Evolutionary conservation across 2,797 vertebrate genomes (phyloP).

Genomic region (Acanthurus tractus): DNA sequence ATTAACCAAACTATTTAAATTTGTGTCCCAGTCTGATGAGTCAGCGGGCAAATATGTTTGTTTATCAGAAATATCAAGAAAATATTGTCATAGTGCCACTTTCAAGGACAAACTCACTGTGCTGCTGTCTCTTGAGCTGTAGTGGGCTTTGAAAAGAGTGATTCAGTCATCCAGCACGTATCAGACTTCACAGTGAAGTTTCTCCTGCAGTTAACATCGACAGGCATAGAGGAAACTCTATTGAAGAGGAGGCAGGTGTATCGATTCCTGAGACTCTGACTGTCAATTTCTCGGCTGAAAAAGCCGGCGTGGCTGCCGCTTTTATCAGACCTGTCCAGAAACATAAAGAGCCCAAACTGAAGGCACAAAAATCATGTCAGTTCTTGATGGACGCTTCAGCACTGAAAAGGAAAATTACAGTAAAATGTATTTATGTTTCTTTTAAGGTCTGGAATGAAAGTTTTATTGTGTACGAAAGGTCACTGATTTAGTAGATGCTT

Average conservation of each 20-base stretch:
- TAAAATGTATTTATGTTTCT: neutral
- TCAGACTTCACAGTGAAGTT: neutral
- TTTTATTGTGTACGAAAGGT: neutral
- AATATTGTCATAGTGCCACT: neutral
- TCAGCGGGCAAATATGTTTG: neutral
- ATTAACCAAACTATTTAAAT: neutral
- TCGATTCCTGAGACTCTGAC: neutral
- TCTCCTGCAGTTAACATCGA: neutral
- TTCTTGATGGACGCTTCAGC: neutral
- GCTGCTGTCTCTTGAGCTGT: neutral
- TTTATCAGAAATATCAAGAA: neutral
- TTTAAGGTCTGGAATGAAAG: neutral
- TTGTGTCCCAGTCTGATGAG: neutral
- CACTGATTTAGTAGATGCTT: neutral
- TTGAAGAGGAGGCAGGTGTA: neutral
- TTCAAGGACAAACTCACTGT: neutral
- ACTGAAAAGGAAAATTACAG: neutral
- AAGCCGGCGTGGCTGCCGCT: neutral
- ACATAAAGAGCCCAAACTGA: neutral
- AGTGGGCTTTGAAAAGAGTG: neutral
- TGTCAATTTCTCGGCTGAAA: neutral
- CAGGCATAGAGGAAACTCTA: neutral
- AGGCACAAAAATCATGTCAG: neutral
- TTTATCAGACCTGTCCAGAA: neutral
- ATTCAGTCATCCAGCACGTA: neutral